A percentile compares a stretch with the other conserved stretches of the same genome.
Evolutionary conservation across 2,797 vertebrate species (phyloP).

Genomic region (Artibeus jamaicensis): DNA sequence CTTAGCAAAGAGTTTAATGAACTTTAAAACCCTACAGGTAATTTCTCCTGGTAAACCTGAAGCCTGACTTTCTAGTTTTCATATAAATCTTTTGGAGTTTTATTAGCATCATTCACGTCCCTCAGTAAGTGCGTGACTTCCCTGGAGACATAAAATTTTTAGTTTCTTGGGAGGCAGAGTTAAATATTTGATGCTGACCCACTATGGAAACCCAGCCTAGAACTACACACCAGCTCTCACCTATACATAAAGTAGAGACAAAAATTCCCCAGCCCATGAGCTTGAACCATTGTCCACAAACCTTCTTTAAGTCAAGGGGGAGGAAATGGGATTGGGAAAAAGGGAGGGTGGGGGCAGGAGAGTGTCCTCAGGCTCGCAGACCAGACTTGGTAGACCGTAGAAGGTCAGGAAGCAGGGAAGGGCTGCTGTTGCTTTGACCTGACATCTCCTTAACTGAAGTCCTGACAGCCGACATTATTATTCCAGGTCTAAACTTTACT

Average conservation of each 20-base stretch:
- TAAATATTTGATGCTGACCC: neutral
- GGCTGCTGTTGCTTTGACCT: neutral
- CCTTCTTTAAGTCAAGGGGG: neutral
- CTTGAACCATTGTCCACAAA: neutral
- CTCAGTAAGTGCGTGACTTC: neutral
- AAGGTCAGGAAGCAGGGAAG: neutral
- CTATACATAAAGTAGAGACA: neutral
- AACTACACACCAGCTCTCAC: neutral
- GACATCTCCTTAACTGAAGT: neutral
- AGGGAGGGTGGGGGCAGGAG: neutral
- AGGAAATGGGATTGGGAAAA: neutral
- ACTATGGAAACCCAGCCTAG: neutral
- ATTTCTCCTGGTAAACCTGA: neutral
- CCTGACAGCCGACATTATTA: neutral
- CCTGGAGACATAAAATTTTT: neutral
- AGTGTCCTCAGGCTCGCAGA: neutral
- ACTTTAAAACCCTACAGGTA: neutral
- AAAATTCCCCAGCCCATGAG: neutral
- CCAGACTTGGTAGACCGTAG: neutral
- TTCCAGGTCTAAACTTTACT: neutral
- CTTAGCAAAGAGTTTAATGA: neutral
- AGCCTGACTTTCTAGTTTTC: neutral
- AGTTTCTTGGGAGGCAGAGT: neutral
- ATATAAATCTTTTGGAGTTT: neutral
- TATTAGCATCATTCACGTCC: neutral